A percentile compares a stretch with the other conserved stretches of the same genome.
These are phyloP conservation scores for Strix uralensis DNA, from an alignment of 2,113 vertebrate genomes.

Conservation along the genomic window DNA sequence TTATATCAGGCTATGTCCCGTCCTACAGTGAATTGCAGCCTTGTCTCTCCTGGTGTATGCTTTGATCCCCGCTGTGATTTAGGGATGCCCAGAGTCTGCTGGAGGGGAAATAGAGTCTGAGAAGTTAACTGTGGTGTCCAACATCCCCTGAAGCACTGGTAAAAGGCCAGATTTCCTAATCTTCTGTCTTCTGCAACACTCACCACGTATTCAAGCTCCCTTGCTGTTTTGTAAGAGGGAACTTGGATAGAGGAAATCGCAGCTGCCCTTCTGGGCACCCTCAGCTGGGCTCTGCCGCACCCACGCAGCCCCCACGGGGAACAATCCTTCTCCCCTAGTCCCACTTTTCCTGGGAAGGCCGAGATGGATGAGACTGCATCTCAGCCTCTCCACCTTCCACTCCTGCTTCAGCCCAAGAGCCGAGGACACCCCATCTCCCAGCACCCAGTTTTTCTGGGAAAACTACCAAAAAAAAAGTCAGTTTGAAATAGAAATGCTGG, in stretches of 20 bases:
- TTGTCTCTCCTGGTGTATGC: not conserved
- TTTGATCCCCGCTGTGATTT: not conserved
- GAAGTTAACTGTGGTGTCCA: not conserved
- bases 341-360: accelerated
- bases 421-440: accelerated
- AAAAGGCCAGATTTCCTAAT: not conserved
- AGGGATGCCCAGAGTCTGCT: not conserved
- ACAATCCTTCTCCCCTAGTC: not conserved
- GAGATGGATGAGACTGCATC: not conserved
- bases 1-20: accelerated
- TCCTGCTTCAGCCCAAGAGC: not conserved
- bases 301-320: not conserved
- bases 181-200: accelerated
- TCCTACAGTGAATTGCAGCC: not conserved
- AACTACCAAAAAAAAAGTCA: not conserved
- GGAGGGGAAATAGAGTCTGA: not conserved
- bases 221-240: not conserved
- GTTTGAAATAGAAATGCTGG: not conserved
- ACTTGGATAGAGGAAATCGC: accelerated
- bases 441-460: not conserved
- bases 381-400: not conserved
- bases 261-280: not conserved
- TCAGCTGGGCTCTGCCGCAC: not conserved
- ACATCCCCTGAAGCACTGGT: accelerated
- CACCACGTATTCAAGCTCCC: accelerated